These are phyloP conservation scores for Hedychridium roseum DNA, from an alignment of 2,888 invertebrate species.

Conservation along the genomic window DNA sequence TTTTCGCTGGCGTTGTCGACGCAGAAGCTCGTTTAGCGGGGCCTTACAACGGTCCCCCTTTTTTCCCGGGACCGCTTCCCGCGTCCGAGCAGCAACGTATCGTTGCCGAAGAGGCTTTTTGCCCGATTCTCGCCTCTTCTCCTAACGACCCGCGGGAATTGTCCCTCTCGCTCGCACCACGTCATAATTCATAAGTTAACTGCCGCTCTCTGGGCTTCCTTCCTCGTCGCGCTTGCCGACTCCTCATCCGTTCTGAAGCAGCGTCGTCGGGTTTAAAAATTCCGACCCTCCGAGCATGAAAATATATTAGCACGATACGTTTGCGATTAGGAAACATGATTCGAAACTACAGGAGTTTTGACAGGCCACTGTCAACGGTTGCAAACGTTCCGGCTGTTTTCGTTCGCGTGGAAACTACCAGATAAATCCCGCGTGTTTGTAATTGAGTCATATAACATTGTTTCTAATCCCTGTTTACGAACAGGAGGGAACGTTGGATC, in stretches of 20 bases:
- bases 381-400: not conserved
- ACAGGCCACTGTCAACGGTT: too few relatives aligned
- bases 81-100: slow-evolving; percentile 39
- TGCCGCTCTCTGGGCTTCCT: slow-evolving; percentile 45
- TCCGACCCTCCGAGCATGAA: slow-evolving; percentile 10
- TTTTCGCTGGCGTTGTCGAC: slow-evolving; percentile 23
- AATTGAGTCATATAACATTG: slow-evolving; percentile 34
- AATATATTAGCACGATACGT: not conserved
- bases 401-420: slow-evolving; percentile 1
- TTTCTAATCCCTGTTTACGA: slow-evolving; percentile 37
- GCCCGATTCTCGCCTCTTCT: slow-evolving; percentile 35
- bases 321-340: slow-evolving; percentile 1
- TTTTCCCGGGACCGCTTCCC: slow-evolving; percentile 36
- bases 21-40: slow-evolving; percentile 46
- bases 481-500: slow-evolving; percentile 30
- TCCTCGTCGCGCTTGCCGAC: slow-evolving; percentile 25
- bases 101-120: slow-evolving; percentile 49
- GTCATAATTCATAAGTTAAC: slow-evolving; percentile 63
- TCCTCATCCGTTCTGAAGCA: slow-evolving; percentile 29
- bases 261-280: slow-evolving; percentile 6
- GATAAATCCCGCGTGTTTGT: not conserved
- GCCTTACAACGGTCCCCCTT: too few relatives aligned
- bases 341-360: not conserved
- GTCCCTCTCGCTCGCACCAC: slow-evolving; percentile 49
- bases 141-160: slow-evolving; percentile 54